Conservation (phyloP, 2,797 vertebrate genomes). For the Helostoma temminkii region DNA sequence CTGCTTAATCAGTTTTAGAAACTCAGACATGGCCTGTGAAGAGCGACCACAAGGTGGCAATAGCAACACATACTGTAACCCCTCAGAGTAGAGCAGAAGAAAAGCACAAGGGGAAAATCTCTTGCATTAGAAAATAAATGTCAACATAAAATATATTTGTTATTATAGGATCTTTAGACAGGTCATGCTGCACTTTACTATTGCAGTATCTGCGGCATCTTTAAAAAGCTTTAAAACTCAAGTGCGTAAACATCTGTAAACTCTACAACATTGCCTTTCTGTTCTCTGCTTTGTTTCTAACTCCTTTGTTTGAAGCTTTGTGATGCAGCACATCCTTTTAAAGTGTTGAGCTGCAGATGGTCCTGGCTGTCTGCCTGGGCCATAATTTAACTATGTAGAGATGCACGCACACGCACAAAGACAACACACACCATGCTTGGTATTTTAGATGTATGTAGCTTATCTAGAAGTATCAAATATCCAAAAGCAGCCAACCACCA, state of each 20-base stretch:
- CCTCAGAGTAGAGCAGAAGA: conserved; percentile 3
- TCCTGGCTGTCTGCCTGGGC: conserved; percentile 65
- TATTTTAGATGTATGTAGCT: conserved; percentile 41
- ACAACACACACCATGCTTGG: conserved; percentile 70
- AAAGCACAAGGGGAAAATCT: conserved; percentile 8
- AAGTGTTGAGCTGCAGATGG: conserved; percentile 67
- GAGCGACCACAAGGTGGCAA: conserved; percentile 66
- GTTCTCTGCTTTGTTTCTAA: conserved; percentile 67
- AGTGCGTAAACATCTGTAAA: conserved; percentile 68
- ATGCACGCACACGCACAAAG: conserved; percentile 24
- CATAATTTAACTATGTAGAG: conserved; percentile 44
- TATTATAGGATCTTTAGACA: conserved; percentile 25
- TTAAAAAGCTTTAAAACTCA: conserved; percentile 62
- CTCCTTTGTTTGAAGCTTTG: conserved; percentile 60
- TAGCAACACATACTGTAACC: conserved; percentile 25
- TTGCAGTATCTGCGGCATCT: conserved; percentile 24
- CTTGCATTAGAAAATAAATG: conserved; percentile 36
- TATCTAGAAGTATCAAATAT: conserved; percentile 52
- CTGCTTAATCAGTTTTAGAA: conserved; percentile 18
- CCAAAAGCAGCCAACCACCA: conserved; percentile 26
- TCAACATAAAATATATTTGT: conserved; percentile 39
- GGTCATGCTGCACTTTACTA: conserved; percentile 19
- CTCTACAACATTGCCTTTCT: conserved; percentile 37
- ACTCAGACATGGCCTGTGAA: conserved; percentile 3
- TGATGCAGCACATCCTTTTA: conserved; percentile 77